Conservation (phyloP, 2,888 invertebrate species). For the Malthinus seriepunctatus region DNA sequence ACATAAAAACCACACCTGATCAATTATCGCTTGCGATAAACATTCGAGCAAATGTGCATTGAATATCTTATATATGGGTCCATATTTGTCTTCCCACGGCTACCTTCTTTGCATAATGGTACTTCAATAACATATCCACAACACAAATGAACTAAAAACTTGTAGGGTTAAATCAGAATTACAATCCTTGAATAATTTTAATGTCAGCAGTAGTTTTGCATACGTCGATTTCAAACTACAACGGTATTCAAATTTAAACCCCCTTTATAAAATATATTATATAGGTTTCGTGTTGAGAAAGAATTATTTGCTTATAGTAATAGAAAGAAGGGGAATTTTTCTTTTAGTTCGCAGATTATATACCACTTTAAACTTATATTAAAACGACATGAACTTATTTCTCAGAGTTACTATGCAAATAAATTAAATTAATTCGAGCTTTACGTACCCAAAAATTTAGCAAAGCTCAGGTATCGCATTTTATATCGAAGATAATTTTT, state of each 20-base stretch:
- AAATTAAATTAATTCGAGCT: background rate
- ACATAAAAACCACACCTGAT: constrained; percentile 42
- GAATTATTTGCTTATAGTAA: constrained; percentile 1
- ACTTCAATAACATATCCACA: constrained; percentile 20
- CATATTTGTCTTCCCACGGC: constrained; percentile 41
- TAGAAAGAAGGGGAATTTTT: background rate
- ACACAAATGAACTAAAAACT: constrained; percentile 24
- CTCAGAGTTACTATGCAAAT: constrained; percentile 2
- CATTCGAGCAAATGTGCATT: constrained; percentile 39
- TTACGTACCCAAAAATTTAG: too few species aligned
- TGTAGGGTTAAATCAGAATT: constrained; percentile 34
- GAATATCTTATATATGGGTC: constrained; percentile 22
- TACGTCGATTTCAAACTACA: constrained; percentile 19
- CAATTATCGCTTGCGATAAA: constrained; percentile 45
- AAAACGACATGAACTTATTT: background rate
- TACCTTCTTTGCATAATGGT: constrained; percentile 29
- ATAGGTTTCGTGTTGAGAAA: constrained; percentile 23
- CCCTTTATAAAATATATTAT: constrained; percentile 29
- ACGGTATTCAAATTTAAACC: constrained; percentile 34
- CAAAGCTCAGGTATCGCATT: too few species aligned
- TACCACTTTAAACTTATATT: constrained; percentile 4
- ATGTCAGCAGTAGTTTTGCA: constrained; percentile 28
- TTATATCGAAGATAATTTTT: too few species aligned
- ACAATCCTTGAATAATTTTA: constrained; percentile 26
- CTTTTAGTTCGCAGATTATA: constrained; percentile 1